Evolutionary conservation across 2,113 vertebrate genomes (phyloP).

Genomic region (Chaetodon auriga): DNA sequence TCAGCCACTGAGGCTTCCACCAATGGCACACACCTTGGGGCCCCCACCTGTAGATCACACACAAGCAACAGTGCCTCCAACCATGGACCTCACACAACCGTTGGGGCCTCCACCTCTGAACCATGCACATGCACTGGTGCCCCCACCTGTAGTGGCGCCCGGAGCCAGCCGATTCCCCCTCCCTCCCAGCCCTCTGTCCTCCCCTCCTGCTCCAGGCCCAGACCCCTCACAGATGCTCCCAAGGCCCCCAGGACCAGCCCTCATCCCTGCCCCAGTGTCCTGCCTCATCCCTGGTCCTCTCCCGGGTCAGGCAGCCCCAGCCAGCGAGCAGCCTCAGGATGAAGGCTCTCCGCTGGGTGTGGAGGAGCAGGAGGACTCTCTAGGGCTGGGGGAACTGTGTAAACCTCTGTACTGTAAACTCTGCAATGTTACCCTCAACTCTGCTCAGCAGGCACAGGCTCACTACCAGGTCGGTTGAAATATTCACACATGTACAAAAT

Average conservation of each 20-base stretch:
- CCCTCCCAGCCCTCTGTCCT: conserved; percentile 75
- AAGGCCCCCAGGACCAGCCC: conserved; percentile 77
- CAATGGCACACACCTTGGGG: conserved; percentile 66
- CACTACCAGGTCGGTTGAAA: conserved; percentile 94
- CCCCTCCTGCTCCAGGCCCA: conserved; percentile 57
- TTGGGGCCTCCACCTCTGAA: conserved; percentile 67
- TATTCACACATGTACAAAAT: background rate
- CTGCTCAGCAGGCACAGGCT: conserved; percentile 96
- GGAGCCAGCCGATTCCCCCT: conserved; percentile 70
- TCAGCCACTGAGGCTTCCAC: conserved; percentile 69
- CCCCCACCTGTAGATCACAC: conserved; percentile 70
- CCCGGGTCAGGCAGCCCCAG: conserved; percentile 78
- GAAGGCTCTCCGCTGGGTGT: conserved; percentile 85
- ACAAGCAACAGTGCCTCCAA: conserved; percentile 71
- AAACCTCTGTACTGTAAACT: conserved; percentile 99
- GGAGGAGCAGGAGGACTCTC: conserved; percentile 89
- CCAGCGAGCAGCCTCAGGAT: conserved; percentile 87
- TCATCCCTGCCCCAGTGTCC: conserved; percentile 62
- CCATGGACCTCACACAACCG: conserved; percentile 68
- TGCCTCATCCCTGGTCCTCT: conserved; percentile 61
- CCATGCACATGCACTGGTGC: conserved; percentile 76
- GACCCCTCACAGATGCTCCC: conserved; percentile 85
- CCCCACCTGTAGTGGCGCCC: conserved; percentile 68
- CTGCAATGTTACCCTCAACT: conserved; percentile 98
- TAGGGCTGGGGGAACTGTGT: conserved; percentile 96